A percentile compares a stretch with the other conserved stretches of the same genome.
These are phyloP conservation scores for Ophion costatus DNA, from an alignment of 2,888 invertebrate species.

Conservation along the genomic window DNA sequence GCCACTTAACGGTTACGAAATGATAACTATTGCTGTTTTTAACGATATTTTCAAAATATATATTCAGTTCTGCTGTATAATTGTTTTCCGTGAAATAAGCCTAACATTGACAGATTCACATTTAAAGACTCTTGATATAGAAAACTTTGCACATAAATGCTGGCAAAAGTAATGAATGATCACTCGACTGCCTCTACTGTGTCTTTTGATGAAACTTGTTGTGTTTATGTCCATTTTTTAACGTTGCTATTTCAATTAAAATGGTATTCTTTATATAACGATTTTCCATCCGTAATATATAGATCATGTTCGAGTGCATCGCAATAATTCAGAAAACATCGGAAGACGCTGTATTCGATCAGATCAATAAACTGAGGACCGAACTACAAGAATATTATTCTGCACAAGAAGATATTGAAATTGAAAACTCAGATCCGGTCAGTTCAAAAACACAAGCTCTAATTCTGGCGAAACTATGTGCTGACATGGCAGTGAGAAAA, in stretches of 20 bases:
- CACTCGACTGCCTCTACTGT: too few species aligned
- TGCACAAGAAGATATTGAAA: not conserved
- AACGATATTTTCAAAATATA: too few species aligned
- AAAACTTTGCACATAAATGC: too few species aligned
- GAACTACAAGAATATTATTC: slow-evolving; percentile 11
- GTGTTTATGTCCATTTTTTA: not conserved
- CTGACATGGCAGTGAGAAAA: not conserved
- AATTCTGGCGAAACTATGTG: slow-evolving; percentile 1
- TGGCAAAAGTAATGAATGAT: too few species aligned
- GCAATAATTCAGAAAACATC: not conserved
- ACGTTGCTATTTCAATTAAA: not conserved
- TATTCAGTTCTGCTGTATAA: not conserved
- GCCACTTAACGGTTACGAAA: slow-evolving; percentile 8
- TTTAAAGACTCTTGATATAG: too few species aligned
- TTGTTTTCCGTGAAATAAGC: not conserved
- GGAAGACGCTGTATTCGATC: not conserved
- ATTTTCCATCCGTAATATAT: not conserved
- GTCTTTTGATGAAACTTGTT: not conserved
- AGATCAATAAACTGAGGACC: not conserved
- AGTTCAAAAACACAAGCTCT: not conserved
- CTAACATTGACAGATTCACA: too few species aligned
- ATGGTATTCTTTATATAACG: not conserved
- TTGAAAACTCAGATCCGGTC: not conserved
- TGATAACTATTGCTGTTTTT: slow-evolving; percentile 2
- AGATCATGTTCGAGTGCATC: slow-evolving; percentile 24